Conservation (phyloP, 2,797 vertebrate genomes). For the Pseudotriccus pelzelni region DNA sequence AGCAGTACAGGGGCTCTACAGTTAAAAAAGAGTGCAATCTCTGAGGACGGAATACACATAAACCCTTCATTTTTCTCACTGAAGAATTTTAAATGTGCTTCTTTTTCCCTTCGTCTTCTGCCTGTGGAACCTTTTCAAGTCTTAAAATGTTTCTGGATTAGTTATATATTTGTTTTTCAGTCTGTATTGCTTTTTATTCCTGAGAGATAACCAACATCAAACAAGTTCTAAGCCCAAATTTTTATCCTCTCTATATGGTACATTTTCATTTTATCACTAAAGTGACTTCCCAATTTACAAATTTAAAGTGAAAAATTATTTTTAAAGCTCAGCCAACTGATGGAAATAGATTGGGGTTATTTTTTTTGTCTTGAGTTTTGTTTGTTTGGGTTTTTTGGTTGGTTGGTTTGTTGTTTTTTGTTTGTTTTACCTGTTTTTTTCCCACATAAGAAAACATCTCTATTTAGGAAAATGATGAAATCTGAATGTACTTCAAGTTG, state of each 20-base stretch:
- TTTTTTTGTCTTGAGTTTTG: too few species aligned
- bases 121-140: not conserved
- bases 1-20: not conserved
- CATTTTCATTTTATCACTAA: not conserved
- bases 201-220: not conserved
- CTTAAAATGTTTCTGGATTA: not conserved
- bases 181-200: not conserved
- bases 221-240: not conserved
- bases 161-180: not conserved
- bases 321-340: not conserved
- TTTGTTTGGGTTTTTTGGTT: not conserved
- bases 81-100: not conserved
- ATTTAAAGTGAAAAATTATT: not conserved
- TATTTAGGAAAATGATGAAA: not conserved
- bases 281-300: not conserved
- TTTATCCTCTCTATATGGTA: not conserved
- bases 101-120: not conserved
- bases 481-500: not conserved
- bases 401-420: too few species aligned
- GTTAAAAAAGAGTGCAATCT: not conserved
- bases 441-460: rapidly evolving
- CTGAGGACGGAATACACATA: not conserved
- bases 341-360: rapidly evolving
- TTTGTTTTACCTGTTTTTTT: not conserved
- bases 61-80: not conserved